Conservation (phyloP, 2,888 invertebrate genomes). For the Pristionchus japonicus region DNA sequence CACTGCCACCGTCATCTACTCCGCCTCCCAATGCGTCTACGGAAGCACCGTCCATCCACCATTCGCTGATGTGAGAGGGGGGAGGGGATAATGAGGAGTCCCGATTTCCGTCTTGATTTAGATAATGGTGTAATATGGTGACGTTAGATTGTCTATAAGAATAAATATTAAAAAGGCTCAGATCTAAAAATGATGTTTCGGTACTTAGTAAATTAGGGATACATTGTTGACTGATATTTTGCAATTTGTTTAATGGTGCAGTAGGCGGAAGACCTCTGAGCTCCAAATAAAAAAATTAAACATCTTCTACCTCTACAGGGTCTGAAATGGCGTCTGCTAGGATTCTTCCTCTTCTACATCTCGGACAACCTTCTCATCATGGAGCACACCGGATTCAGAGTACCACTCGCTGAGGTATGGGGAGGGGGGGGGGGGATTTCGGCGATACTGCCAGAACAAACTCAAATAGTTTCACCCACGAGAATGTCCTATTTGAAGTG, state of each 20-base stretch:
- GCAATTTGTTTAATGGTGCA: not conserved
- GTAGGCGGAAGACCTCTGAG: not conserved
- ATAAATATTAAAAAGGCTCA: too few relatives aligned
- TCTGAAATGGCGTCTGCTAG: conserved; percentile 52
- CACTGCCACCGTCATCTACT: conserved; percentile 54
- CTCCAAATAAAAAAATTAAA: not conserved
- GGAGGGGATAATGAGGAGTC: not conserved
- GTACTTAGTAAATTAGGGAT: not conserved
- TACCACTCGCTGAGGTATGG: conserved; percentile 52
- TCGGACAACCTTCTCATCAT: conserved; percentile 68
- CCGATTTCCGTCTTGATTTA: too few relatives aligned
- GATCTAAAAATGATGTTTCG: not conserved
- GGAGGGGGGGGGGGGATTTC: not conserved
- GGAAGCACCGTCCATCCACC: conserved; percentile 50
- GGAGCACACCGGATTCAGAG: conserved; percentile 60
- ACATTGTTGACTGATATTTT: not conserved
- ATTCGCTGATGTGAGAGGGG: not conserved
- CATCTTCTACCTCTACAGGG: conserved; percentile 31
- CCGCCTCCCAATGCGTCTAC: conserved; percentile 60
- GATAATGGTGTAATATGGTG: too few relatives aligned
- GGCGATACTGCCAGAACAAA: not conserved
- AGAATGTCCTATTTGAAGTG: not conserved
- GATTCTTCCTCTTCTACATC: conserved; percentile 60
- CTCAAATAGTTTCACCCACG: not conserved
- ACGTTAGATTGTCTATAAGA: too few relatives aligned